These are phyloP conservation scores for Glossosoma conforme DNA, from an alignment of 1,140 invertebrate genomes.

Conservation along the genomic window DNA sequence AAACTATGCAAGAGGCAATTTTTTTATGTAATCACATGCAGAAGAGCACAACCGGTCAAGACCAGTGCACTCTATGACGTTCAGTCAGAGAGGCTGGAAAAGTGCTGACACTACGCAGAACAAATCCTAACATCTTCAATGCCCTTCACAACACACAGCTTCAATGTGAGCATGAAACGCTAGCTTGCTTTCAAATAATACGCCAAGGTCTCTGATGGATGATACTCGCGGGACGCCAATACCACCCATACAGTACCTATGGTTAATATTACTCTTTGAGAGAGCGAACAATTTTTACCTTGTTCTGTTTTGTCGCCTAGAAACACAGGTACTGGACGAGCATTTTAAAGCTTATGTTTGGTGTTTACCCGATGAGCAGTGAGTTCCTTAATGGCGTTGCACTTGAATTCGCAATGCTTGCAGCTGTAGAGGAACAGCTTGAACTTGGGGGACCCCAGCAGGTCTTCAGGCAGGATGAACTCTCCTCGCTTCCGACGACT, in stretches of 20 bases:
- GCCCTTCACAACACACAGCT: no score
- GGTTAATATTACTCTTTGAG: no score
- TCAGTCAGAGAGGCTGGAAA: no score
- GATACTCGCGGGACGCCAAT: not conserved
- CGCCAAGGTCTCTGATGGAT: no score
- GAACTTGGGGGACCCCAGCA: conserved; percentile 42
- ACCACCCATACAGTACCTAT: not conserved
- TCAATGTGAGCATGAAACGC: not conserved
- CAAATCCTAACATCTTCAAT: no score
- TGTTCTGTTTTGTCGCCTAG: not conserved
- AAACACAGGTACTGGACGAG: not conserved
- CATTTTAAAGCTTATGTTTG: not conserved
- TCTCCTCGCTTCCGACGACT: conserved; percentile 33
- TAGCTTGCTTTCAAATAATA: not conserved
- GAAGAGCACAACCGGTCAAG: no score
- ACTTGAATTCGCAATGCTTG: conserved; percentile 43
- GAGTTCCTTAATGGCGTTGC: conserved; percentile 45
- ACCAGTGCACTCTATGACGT: no score
- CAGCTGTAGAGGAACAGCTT: conserved; percentile 45
- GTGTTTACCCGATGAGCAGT: conserved; percentile 39
- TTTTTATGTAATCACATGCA: no score
- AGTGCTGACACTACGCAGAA: no score
- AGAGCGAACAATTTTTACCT: no score
- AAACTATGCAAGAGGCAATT: no score
- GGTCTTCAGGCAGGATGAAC: conserved; percentile 37